These are phyloP conservation scores for Enteromius viviparus DNA, from an alignment of 2,797 vertebrate genomes.

Conservation along the genomic window DNA sequence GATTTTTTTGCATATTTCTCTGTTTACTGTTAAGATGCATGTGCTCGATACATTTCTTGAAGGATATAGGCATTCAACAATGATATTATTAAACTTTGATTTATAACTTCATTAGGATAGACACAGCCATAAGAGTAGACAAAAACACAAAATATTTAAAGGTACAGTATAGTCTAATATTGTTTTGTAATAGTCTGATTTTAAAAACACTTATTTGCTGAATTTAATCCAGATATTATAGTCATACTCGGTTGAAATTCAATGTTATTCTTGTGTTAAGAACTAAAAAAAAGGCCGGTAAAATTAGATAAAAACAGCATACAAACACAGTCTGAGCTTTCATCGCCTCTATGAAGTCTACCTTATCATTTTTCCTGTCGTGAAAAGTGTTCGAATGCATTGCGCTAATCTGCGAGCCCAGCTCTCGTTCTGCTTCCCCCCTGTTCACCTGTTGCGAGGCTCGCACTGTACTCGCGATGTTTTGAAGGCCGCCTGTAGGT, in stretches of 20 bases:
- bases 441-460: conserved; percentile 54
- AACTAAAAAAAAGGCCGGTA: neutral
- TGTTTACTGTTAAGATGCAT: neutral
- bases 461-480: conserved; percentile 48
- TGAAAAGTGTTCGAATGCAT: neutral
- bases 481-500: conserved; percentile 62
- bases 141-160: neutral
- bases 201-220: no score
- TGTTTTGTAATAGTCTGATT: no score
- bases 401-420: neutral
- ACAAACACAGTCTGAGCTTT: neutral
- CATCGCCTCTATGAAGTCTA: neutral
- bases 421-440: neutral
- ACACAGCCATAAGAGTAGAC: neutral
- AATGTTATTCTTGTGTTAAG: neutral
- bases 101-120: neutral
- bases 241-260: no score
- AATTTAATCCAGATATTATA: no score
- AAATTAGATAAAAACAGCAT: neutral
- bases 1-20: neutral
- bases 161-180: no score
- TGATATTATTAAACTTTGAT: neutral
- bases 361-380: neutral
- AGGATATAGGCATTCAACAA: neutral
- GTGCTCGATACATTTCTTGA: neutral